These are phyloP conservation scores for Pitangus sulphuratus DNA, from an alignment of 2,797 vertebrate genomes.

Conservation along the genomic window DNA sequence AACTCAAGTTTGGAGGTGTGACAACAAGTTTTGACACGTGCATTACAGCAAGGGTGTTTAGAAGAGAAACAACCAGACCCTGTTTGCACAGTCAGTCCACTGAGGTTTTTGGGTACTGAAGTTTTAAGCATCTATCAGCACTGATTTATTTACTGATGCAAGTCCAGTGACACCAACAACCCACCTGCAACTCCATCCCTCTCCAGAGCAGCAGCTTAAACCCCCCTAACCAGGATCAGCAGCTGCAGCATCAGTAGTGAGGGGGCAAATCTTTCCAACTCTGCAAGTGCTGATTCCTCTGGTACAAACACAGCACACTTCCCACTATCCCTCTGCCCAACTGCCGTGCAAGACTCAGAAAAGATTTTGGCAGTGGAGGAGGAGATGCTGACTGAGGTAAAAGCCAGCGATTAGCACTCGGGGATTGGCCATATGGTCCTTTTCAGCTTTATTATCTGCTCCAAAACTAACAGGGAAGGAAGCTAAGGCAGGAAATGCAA, in stretches of 20 bases:
- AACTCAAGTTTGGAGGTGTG: background rate
- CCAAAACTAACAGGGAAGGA: background rate
- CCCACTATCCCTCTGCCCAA: background rate
- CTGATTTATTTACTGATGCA: background rate
- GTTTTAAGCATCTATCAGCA: background rate
- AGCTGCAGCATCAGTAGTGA: rapidly evolving
- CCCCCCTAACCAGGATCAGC: background rate
- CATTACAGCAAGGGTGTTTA: rapidly evolving
- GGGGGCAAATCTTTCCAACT: background rate
- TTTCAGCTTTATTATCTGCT: background rate
- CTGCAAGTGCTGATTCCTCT: background rate
- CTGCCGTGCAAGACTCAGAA: background rate
- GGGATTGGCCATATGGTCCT: constrained; percentile 1
- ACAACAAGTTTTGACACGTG: background rate
- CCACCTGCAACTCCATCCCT: background rate
- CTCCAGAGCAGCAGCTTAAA: background rate
- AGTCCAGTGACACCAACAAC: background rate
- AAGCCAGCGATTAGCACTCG: background rate
- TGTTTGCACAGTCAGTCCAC: background rate
- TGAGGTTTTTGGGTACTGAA: background rate
- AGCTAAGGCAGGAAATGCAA: background rate
- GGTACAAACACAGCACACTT: background rate
- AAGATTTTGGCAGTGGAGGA: background rate
- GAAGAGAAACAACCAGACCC: background rate
- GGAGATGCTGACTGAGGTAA: constrained; percentile 5